Conservation (phyloP, 2,797 vertebrate genomes). For the Sternarchorhynchus goeldii region DNA sequence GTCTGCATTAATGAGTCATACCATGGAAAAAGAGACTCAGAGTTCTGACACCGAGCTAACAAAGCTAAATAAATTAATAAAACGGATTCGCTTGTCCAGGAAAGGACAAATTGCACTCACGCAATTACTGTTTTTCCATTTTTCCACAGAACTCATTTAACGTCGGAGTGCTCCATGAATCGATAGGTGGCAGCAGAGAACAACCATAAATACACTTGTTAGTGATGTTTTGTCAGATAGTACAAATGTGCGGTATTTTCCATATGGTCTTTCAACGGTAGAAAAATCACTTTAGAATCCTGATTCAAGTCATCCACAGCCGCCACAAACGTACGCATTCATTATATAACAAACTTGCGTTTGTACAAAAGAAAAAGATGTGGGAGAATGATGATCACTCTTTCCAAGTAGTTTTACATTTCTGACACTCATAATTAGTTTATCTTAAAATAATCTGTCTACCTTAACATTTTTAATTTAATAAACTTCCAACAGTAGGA, state of each 20-base stretch:
- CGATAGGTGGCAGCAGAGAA: constrained; percentile 45
- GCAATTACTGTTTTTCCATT: background rate
- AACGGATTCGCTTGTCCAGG: too few relatives aligned
- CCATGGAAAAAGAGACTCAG: too few relatives aligned
- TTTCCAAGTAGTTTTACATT: too few relatives aligned
- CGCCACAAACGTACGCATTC: too few relatives aligned
- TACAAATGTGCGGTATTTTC: background rate
- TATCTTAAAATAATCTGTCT: too few relatives aligned
- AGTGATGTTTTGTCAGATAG: background rate
- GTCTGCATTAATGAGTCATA: constrained; percentile 36
- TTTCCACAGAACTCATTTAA: background rate
- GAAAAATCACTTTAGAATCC: background rate
- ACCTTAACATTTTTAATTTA: too few relatives aligned
- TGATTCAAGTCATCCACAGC: background rate
- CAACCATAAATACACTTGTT: background rate
- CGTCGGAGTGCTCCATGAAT: background rate
- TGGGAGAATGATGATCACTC: too few relatives aligned
- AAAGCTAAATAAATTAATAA: too few relatives aligned
- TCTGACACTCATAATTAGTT: too few relatives aligned
- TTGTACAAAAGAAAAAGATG: background rate
- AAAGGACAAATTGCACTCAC: too few relatives aligned
- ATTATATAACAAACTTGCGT: background rate
- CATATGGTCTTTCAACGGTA: background rate
- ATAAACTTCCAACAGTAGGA: too few relatives aligned
- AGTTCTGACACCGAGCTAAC: too few relatives aligned